phyloP scores from a whole-genome alignment of 2,888 invertebrate species.

The Acronicta psi region DNA sequence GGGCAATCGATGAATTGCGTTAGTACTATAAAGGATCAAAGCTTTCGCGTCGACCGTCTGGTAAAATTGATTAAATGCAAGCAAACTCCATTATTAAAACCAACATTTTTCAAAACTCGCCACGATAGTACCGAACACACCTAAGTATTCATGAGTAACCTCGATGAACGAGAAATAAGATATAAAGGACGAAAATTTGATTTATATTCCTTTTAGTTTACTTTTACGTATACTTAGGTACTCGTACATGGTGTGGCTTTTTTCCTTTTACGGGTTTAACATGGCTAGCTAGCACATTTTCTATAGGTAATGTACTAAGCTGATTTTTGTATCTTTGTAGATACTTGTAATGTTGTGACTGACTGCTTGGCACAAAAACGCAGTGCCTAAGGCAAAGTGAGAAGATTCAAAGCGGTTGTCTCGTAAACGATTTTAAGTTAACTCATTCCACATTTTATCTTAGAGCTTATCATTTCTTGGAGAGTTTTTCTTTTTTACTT shows the following conservation, averaged over 20 bases:
- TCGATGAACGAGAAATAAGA: constrained; percentile 45
- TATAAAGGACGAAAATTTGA: constrained; percentile 45
- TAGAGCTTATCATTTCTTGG: too few species aligned
- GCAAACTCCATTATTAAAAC: constrained; percentile 36
- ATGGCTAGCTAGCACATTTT: background rate
- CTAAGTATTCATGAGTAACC: constrained; percentile 43
- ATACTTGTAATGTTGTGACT: too few species aligned
- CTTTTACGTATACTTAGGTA: too few species aligned
- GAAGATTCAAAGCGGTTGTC: too few species aligned
- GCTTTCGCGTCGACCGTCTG: constrained; percentile 34
- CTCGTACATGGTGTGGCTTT: constrained; percentile 21
- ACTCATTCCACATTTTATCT: too few species aligned
- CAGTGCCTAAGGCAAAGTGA: too few species aligned
- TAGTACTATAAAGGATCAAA: constrained; percentile 27
- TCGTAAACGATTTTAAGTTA: too few species aligned
- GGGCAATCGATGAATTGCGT: constrained; percentile 30
- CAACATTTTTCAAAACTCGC: constrained; percentile 39
- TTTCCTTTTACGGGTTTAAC: background rate
- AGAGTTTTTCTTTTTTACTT: too few species aligned
- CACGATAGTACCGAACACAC: constrained; percentile 24
- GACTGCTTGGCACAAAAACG: too few species aligned
- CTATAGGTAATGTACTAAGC: too few species aligned
- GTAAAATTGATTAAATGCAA: constrained; percentile 48
- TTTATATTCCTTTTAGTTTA: constrained; percentile 49
- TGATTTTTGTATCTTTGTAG: too few species aligned